Evolutionary conservation across 2,113 vertebrate species (phyloP), one percentile per base, ranked within the genome.

Genomic region (Lethenteron reissneri): DNA sequence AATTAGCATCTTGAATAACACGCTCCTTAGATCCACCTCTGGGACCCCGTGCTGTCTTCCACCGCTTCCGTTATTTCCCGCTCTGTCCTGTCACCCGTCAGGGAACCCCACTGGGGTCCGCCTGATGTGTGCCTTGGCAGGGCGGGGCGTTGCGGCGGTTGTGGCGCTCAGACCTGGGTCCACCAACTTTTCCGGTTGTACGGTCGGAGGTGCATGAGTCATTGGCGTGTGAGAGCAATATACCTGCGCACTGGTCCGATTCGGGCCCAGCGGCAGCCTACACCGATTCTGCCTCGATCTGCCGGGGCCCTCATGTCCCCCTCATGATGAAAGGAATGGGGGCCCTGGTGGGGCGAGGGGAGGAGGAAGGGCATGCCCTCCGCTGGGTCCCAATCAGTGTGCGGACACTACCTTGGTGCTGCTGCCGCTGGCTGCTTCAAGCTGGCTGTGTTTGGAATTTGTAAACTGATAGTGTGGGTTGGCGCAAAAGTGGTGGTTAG

Each of bases 1-100:
- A 41, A 41, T 41, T 41, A 41, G 41, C 41, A 41, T 41, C 41
- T 41, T 41, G 41, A 41, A 41, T 75, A 76, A 85, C 89, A 90
- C 86, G 86, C 82, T 89, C 83, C 89, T 92, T 95, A 92, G 88
- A 95, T 86, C 88, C 86, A 86, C 86, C 91, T 92, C 89, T 88
- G 84, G 88, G 85, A 83, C 81, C 80, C 71, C 58, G 71, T 82
- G 79, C 78, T 83, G 78, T 80, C 25, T 11, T 9, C 64, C 25
- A 17, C 64, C 64, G 10, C n/a, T n/a, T 17, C 64, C 25, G 64
- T 68, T 68, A 11, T 41, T 41, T 3, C 41, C 41, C 41, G 41
- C 6, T 41, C 41, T 41, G 41, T 5, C 41, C 41, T 41, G 41
- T 5, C 41, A 3, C 41, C 41, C 41, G 6, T 41, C 41, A 7